A percentile compares a stretch with the other conserved stretches of the same genome.
These are phyloP conservation scores for Macheiramphus alcinus DNA, from an alignment of 2,113 vertebrate species.

Conservation along the genomic window DNA sequence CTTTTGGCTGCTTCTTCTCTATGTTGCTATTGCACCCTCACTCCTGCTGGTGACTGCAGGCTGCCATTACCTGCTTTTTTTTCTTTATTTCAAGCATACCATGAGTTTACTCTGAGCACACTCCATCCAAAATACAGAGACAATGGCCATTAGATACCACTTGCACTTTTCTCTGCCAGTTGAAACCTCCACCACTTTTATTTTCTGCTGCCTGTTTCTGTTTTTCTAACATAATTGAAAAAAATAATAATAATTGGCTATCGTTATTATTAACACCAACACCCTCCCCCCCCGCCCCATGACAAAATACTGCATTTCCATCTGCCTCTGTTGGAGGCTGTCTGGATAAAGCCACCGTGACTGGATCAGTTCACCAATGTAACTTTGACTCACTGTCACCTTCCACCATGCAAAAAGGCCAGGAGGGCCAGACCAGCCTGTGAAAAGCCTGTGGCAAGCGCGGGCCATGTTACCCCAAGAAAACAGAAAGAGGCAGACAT, in stretches of 20 bases:
- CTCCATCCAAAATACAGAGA: conserved; percentile 7
- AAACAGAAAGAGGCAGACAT: conserved; percentile 74
- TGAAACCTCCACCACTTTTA: conserved; percentile 66
- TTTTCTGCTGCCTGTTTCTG: conserved; percentile 68
- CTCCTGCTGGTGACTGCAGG: conserved; percentile 53
- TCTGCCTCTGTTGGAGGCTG: background rate
- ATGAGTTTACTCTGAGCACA: conserved; percentile 38
- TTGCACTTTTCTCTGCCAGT: conserved; percentile 61
- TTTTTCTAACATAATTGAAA: conserved; percentile 3
- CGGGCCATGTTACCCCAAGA: background rate
- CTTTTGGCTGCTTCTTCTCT: conserved; percentile 71
- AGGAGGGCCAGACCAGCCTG: background rate
- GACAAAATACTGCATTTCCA: background rate
- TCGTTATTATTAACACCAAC: background rate
- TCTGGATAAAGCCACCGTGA: background rate
- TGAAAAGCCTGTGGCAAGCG: background rate
- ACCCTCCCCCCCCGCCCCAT: background rate
- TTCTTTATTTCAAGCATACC: conserved; percentile 51
- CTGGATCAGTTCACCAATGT: background rate
- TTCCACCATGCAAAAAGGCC: background rate
- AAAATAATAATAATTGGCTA: background rate
- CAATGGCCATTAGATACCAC: background rate
- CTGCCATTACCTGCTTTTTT: conserved; percentile 45
- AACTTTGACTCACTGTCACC: background rate
- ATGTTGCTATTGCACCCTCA: conserved; percentile 66